These are phyloP conservation scores for Chalcis sispes DNA, from an alignment of 2,888 invertebrate species.

Conservation along the genomic window DNA sequence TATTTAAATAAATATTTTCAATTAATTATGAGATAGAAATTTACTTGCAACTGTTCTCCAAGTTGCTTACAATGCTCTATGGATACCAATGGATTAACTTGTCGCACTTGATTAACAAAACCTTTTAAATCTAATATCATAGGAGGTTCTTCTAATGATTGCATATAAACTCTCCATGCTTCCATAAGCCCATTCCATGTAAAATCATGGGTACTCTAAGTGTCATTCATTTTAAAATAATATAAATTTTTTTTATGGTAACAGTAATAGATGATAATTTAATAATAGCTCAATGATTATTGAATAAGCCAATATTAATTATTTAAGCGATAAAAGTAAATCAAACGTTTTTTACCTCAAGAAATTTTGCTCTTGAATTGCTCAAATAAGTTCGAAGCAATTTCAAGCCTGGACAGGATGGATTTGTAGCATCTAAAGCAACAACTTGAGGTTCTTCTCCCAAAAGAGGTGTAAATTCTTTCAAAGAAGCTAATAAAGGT, in stretches of 20 bases:
- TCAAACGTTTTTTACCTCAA: constrained; percentile 68
- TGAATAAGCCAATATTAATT: neutral
- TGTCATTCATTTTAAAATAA: too few relatives aligned
- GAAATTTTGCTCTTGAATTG: constrained; percentile 71
- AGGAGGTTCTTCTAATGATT: constrained; percentile 71
- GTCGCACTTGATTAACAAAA: constrained; percentile 70
- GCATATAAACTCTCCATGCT: constrained; percentile 71
- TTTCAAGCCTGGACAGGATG: constrained; percentile 74
- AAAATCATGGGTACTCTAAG: constrained; percentile 50
- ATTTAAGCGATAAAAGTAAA: neutral
- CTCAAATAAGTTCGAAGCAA: constrained; percentile 71
- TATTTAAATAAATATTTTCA: too few relatives aligned
- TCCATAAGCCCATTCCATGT: constrained; percentile 73
- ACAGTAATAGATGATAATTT: constrained; percentile 6
- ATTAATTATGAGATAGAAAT: constrained; percentile 4
- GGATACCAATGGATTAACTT: constrained; percentile 73
- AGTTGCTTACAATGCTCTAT: constrained; percentile 72
- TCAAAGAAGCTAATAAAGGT: constrained; percentile 71
- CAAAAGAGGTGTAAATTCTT: constrained; percentile 71
- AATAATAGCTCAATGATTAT: too few relatives aligned
- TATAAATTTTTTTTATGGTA: neutral
- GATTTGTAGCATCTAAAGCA: constrained; percentile 74
- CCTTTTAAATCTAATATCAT: constrained; percentile 70
- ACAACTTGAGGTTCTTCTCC: constrained; percentile 73
- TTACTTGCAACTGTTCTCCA: constrained; percentile 72